Percentiles rank a stretch among this genome's conserved stretches.
These are phyloP conservation scores for Drosophila sordidula DNA, from an alignment of 2,888 invertebrate genomes.

Conservation along the genomic window DNA sequence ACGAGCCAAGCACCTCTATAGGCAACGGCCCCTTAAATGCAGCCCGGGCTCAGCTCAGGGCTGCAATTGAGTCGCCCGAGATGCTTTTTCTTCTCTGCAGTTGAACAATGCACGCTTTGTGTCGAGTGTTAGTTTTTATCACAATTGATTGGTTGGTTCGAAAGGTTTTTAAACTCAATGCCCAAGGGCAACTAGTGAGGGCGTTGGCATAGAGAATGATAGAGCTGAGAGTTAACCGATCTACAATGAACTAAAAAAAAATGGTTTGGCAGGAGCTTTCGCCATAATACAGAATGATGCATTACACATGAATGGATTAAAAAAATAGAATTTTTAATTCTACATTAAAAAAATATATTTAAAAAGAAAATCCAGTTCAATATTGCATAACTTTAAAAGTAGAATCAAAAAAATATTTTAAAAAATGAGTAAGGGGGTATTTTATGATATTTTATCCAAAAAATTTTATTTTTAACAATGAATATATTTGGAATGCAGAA, in stretches of 20 bases:
- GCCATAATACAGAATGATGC: no score
- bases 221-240: not conserved
- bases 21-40: constrained; percentile 48
- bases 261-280: not conserved
- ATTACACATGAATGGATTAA: no score
- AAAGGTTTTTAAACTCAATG: not conserved
- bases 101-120: constrained; percentile 10
- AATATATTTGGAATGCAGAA: no score
- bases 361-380: no score
- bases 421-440: no score
- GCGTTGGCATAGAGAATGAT: constrained; percentile 11
- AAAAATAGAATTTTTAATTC: no score
- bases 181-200: constrained; percentile 10
- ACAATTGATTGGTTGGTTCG: constrained; percentile 3
- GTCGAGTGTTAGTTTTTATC: constrained; percentile 9
- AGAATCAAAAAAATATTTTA: no score
- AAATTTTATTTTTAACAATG: no score
- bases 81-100: constrained; percentile 5
- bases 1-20: constrained; percentile 50
- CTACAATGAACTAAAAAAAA: not conserved
- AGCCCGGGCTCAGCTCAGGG: constrained; percentile 35
- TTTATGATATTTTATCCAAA: no score
- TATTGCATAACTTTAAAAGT: no score
- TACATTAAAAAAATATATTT: no score
- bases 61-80: constrained; percentile 28